Base-by-base conservation (phyloP, 2,888 invertebrate genomes). In the Anoncus sp. region DNA sequence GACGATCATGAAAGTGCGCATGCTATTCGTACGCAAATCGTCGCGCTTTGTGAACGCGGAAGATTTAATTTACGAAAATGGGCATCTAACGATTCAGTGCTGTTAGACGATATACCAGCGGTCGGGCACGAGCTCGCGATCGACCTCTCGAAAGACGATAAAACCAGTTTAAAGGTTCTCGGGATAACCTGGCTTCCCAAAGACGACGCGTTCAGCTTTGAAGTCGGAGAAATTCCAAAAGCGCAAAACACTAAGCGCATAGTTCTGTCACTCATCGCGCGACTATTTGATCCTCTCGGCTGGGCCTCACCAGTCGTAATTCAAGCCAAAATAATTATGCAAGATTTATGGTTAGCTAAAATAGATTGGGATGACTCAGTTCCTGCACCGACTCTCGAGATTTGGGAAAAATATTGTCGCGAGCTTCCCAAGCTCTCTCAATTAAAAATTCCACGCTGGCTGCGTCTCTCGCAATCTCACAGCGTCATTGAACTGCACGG, bases 11-110 rank as follows among this genome's bases (percentile, higher is more conserved):
- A 31, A 0, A 16, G 18, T 0, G 73, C 76, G 12, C 57, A 55
- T 5, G 38, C 22, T 3, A 24, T 57, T n/a, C 70, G 76, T 12
- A n/a, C 53, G 0, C 38, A 79, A 24, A 18, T 79, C 12, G 18
- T 53, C 10, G 6, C 43, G 1, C 57, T 76, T 12, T 18, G 75
- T 7, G 10, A 43, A n/a, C 16, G 67, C n/a, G 73, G 76, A 10
- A 49, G 67, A 0, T 79, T 79, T n/a, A 18, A 18, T 14, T 40
- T 73, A 12, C 75, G 72, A 7, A 67, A 77, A 49, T 67, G 72
- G 70, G 62, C 73, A 14, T 47, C 57, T 1, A 74, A 66, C 38
- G 57, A 51, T 16, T 6, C 18, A 7, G 71, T 20, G 7, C 22
- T 76, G 7, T 10, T 76, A 40, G n/a, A 55, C 3, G 57, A 57